Base-by-base conservation (phyloP, 2,113 vertebrate species). In the Tyto alba region DNA sequence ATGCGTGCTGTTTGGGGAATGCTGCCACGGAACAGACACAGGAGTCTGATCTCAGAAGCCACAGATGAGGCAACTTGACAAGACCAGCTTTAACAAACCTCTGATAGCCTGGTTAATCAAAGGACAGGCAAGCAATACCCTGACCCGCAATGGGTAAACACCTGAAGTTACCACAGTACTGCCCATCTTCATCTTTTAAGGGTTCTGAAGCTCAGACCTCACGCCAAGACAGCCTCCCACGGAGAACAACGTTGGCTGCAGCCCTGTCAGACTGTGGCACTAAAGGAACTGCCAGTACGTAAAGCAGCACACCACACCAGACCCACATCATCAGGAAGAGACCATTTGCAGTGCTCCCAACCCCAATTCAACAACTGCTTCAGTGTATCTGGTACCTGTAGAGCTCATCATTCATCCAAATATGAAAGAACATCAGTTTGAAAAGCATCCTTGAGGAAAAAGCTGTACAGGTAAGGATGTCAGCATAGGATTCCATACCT, bases 1-100 rank as follows among this genome's bases (percentile, higher is more conserved):
- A 13, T 4, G 6, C 29, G 11, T 0, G 10, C 32, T 1, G 1
- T 2, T 27, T 45, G n/a, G 56, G 3, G 36, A 66, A 29, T 0
- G 2, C 0, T 43, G 26, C 34, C 48, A 40, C 2, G 3, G 23
- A 67, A 34, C 16, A 41, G 12, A 25, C 40, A 16, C 25, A 12
- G 6, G 7, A 57, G 41, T 10, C 52, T 7, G 4, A 53, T 22
- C 27, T 19, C 5, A 0, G 1, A 10, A 77, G 36, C 34, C 16
- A 11, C 41, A 48, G 13, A 40, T 23, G 53, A 78, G 25, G 40
- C 26, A n/a, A 23, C 26, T 2, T 3, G 29, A 59, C 25, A 30
- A 69, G 48, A 52, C 2, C 41, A 76, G 80, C 47, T 53, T 40
- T 62, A 47, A 47, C 1, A 13, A 90, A 43, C 32, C 38, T 59